Evolutionary conservation across 2,888 invertebrate genomes (phyloP), one percentile per base, ranked within the genome.

Genomic region (Sesamia inferens): DNA sequence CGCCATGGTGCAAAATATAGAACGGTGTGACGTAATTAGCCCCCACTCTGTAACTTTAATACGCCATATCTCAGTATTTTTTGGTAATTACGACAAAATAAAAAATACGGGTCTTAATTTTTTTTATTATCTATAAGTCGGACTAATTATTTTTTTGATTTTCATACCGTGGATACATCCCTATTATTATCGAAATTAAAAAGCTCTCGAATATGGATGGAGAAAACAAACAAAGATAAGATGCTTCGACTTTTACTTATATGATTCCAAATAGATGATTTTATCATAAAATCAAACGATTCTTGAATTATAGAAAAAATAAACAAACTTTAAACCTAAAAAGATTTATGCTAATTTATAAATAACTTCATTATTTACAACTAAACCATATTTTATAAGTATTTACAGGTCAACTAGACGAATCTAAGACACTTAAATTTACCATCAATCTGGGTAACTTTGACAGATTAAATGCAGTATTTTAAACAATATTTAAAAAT

Each of bases 401-500:
- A 68, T 77, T 58, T 74, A 76, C 76, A 70, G 70, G 54, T 78
- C 16, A 31, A 54, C 6, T 68, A 47, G 13, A n/a, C 44, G 10
- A 16, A 13, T 11, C 3, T 8, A 0, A 19, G 73, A 71, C 72
- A 55, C 55, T 42, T 55, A 22, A 2, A 11, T 54, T 54, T 31
- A 31, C 31, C 31, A 31, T 31, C 1, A 31, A 31, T 31, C 31
- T 31, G 31, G 31, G 31, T 31, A 31, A 31, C 31, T 31, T 31
- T 31, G 31, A 31, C 31, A 31, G 31, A 31, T 31, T 31, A 31
- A 31, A 31, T 31, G n/a, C 31, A 3, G 31, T 31, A 31, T 31
- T 31, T 31, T 31, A 31, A 31, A 31, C 31, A 31, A 2, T 31
- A 31, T 31, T n/a, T n/a, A n/a, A n/a, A n/a, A n/a, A n/a, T n/a